Percentiles rank a stretch among this genome's conserved stretches.
phyloP scores from a whole-genome alignment of 2,797 vertebrate species.

The Acanthurus lineatus region DNA sequence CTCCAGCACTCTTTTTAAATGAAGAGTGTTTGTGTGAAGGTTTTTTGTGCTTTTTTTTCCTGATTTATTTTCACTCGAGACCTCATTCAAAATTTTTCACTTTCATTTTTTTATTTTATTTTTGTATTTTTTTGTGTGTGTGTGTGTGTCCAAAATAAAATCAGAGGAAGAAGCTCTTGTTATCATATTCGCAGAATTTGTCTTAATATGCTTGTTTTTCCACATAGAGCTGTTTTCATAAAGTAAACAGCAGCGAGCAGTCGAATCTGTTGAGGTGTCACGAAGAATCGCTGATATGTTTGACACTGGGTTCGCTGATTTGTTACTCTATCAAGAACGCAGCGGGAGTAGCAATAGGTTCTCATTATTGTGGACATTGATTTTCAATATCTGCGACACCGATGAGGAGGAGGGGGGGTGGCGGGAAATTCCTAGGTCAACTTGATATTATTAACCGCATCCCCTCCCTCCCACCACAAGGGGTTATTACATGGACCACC shows the following conservation, averaged over 20 bases:
- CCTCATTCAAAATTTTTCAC: conserved; percentile 14
- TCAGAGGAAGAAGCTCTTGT: neutral
- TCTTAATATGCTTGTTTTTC: neutral
- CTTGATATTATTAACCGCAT: conserved; percentile 74
- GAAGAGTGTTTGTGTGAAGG: conserved; percentile 9
- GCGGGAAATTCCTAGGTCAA: conserved; percentile 62
- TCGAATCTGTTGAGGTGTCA: conserved; percentile 38
- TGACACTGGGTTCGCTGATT: conserved; percentile 50
- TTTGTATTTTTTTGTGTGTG: neutral
- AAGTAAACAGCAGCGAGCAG: conserved; percentile 39
- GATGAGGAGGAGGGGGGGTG: conserved; percentile 30
- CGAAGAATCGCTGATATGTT: conserved; percentile 40
- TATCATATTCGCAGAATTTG: conserved; percentile 5
- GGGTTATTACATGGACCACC: conserved; percentile 63
- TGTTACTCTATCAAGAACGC: conserved; percentile 32
- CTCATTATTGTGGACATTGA: conserved; percentile 75
- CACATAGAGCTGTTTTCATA: neutral
- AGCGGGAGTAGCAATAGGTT: conserved; percentile 47
- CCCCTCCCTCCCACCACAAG: conserved; percentile 6
- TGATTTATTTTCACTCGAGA: neutral
- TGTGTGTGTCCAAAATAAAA: conserved; percentile 8
- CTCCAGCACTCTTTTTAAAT: conserved; percentile 28
- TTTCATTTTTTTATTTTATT: neutral
- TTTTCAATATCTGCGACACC: conserved; percentile 65
- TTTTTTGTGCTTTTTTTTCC: neutral